Percentiles rank a stretch among this genome's conserved stretches.
Evolutionary conservation across 2,113 vertebrate genomes (phyloP).

Genomic region (Myocastor coypus): DNA sequence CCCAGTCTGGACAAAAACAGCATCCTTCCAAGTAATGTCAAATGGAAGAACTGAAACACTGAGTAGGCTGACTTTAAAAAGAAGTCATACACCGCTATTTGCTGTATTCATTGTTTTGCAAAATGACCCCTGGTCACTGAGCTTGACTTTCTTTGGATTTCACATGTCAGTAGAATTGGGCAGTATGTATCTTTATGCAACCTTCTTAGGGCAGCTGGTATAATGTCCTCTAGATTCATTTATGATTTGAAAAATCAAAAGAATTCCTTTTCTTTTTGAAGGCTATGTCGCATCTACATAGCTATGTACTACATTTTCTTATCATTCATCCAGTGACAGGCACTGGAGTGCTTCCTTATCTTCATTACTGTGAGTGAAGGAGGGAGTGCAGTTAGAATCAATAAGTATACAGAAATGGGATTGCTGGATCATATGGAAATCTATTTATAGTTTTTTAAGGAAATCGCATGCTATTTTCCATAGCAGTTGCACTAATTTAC

Average conservation of each 20-base stretch:
- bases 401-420: neutral
- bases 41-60: neutral
- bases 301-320: neutral
- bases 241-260: neutral
- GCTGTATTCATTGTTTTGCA: neutral
- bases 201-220: neutral
- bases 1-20: conserved; percentile 2
- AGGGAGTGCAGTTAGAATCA: neutral
- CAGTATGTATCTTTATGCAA: neutral
- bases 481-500: neutral
- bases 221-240: neutral
- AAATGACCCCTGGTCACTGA: neutral
- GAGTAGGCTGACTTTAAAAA: neutral
- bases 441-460: neutral
- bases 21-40: conserved; percentile 3
- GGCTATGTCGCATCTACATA: neutral
- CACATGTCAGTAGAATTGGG: neutral
- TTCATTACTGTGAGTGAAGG: neutral
- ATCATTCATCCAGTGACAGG: neutral
- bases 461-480: neutral
- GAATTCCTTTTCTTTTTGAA: neutral
- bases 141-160: neutral
- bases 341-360: neutral
- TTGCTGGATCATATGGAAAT: neutral
- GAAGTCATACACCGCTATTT: neutral